A percentile compares a stretch with the other conserved stretches of the same genome.
Evolutionary conservation across 2,888 invertebrate species (phyloP).

Genomic region (Lacanobia wlatinum): DNA sequence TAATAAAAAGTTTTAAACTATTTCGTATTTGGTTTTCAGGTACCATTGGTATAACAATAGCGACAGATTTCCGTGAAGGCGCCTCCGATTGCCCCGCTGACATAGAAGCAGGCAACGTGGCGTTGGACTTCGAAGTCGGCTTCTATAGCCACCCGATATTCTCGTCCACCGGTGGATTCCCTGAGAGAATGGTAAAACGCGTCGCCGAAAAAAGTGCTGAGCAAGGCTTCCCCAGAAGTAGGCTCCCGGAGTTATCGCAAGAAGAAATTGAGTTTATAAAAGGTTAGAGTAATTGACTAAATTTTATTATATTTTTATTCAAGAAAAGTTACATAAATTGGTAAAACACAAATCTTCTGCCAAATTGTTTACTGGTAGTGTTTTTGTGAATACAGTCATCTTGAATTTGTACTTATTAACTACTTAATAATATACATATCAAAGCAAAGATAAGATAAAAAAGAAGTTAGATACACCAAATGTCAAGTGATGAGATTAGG

Average conservation of each 20-base stretch:
- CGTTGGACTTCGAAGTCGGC: slow-evolving; percentile 81
- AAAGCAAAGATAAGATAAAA: too few relatives aligned
- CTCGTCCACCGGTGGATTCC: slow-evolving; percentile 86
- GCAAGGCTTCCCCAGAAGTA: slow-evolving; percentile 85
- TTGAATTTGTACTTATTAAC: too few relatives aligned
- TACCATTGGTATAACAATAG: slow-evolving; percentile 80
- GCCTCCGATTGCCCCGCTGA: slow-evolving; percentile 75
- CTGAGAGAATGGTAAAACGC: slow-evolving; percentile 80
- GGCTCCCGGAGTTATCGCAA: slow-evolving; percentile 85
- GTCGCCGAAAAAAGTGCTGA: slow-evolving; percentile 84
- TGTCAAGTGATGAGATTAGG: too few relatives aligned
- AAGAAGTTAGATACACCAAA: too few relatives aligned
- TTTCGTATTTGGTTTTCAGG: slow-evolving; percentile 64
- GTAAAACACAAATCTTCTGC: too few relatives aligned
- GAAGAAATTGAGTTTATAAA: slow-evolving; percentile 81
- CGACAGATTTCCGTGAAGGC: slow-evolving; percentile 79
- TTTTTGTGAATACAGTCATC: too few relatives aligned
- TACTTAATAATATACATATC: too few relatives aligned
- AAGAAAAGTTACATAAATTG: too few relatives aligned
- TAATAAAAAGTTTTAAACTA: background rate
- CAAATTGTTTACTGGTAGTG: too few relatives aligned
- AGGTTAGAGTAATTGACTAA: slow-evolving; percentile 67
- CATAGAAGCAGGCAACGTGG: slow-evolving; percentile 74
- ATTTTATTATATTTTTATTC: too few relatives aligned
- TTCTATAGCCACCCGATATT: slow-evolving; percentile 88